Percentiles rank a stretch among this genome's conserved stretches.
Evolutionary conservation across 1,140 invertebrate species (phyloP).

Genomic region (Marisa cornuarietis): DNA sequence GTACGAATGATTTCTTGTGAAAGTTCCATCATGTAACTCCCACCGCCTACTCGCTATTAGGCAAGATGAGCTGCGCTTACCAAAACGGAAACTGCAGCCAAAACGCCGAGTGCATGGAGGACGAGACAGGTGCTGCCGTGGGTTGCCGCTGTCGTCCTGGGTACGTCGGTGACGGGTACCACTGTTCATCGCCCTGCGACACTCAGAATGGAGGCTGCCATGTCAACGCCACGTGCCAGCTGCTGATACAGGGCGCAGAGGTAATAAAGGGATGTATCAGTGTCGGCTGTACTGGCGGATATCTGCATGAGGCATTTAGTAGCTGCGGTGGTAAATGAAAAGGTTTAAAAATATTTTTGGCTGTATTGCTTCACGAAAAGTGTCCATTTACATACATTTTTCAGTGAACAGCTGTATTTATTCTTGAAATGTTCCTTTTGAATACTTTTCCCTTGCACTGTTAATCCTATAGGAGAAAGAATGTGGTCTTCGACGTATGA

Average conservation of each 20-base stretch:
- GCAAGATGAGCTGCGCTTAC: conserved; percentile 37
- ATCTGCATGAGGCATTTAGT: no score
- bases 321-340: no score
- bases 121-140: conserved; percentile 6
- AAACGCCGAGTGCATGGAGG: conserved; percentile 35
- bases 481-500: no score
- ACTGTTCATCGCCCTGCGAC: conserved; percentile 40
- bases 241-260: conserved; percentile 20
- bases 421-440: no score
- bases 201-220: conserved; percentile 41
- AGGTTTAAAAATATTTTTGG: no score
- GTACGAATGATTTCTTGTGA: not conserved
- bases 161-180: conserved; percentile 38
- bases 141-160: conserved; percentile 38
- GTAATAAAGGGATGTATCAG: no score
- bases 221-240: conserved; percentile 33
- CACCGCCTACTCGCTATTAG: not conserved
- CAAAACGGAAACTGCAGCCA: conserved; percentile 45
- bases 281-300: no score
- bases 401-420: no score
- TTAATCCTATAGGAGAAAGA: no score
- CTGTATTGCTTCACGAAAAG: no score
- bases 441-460: no score
- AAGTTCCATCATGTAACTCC: not conserved
- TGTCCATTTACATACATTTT: no score